A percentile compares a stretch with the other conserved stretches of the same genome.
These are phyloP conservation scores for Cataglyphis hispanica DNA, from an alignment of 1,140 invertebrate species.

Conservation along the genomic window DNA sequence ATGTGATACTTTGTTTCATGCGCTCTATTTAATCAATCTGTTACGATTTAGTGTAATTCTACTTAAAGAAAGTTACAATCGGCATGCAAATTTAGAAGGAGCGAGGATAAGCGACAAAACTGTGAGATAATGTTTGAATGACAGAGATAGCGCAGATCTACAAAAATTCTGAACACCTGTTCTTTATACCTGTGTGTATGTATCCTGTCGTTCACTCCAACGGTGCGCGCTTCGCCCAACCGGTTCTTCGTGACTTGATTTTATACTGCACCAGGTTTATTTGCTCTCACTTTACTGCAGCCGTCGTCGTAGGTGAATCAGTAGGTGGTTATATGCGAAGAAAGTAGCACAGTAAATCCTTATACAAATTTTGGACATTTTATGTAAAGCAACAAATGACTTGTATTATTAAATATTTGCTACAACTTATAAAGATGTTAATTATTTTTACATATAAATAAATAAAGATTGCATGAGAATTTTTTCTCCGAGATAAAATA, in stretches of 20 bases:
- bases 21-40: neutral
- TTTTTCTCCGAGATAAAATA: neutral
- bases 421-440: too few species aligned
- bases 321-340: slow-evolving; percentile 59
- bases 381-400: neutral
- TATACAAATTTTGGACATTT: neutral
- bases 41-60: neutral
- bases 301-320: slow-evolving; percentile 52
- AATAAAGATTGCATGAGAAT: neutral
- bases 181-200: slow-evolving; percentile 57
- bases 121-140: neutral
- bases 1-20: neutral
- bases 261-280: slow-evolving; percentile 64
- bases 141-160: neutral
- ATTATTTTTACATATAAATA: neutral
- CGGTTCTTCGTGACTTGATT: slow-evolving; percentile 74
- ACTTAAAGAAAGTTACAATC: neutral
- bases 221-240: slow-evolving; percentile 56
- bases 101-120: neutral
- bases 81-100: neutral
- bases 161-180: slow-evolving; percentile 71
- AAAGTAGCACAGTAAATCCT: slow-evolving; percentile 61
- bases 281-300: slow-evolving; percentile 32
- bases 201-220: slow-evolving; percentile 26
- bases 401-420: neutral